Base-by-base conservation (phyloP, 1,140 invertebrate genomes). In the Apis cerana region DNA sequence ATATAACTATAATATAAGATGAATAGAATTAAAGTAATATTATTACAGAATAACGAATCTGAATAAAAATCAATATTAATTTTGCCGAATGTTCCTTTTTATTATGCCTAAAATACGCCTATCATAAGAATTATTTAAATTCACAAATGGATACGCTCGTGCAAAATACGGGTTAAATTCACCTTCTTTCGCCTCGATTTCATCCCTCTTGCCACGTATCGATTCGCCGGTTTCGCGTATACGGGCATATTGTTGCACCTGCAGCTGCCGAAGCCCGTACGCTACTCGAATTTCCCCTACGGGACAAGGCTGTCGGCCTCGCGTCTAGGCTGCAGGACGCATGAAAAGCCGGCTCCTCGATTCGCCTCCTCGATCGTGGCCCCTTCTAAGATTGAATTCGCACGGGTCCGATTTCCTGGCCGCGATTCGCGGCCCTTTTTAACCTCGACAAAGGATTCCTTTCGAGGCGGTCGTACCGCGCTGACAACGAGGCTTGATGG, bases 201-300 rank as follows among this genome's bases (percentile, higher is more conserved):
- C 54, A n/a, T 33, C 23, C 12, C 23, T 1, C 12, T 23, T 5
- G 1, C 2, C 23, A 19, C 10, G 15, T 50, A 23, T 56, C 71
- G 56, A 59, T 75, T 75, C 17, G 17, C 19, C 13, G 52, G 56
- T 70, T 15, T 27, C 52, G 11, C 21, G 23, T 69, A 56, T 79
- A 78, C 58, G 85, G 85, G 82, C 75, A 52, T 75, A 88, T 88
- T 88, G 85, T 88, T 81, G 67, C 68, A 84, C 74, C 74, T 87
- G 85, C 85, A 84, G 50, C 33, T 75, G 27, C 64, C 54, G 64
- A 75, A 72, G 67, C 61, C 82, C 65, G 74, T 58, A 54, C 59
- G 64, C 61, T 71, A 43, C 82, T 84, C 78, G 59, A 61, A 84
- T 84, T 87, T 87, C 82, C 72, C 52, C 56, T 67, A 58, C 23